Conservation (phyloP, 2,113 vertebrate genomes). For the Equus quagga region DNA sequence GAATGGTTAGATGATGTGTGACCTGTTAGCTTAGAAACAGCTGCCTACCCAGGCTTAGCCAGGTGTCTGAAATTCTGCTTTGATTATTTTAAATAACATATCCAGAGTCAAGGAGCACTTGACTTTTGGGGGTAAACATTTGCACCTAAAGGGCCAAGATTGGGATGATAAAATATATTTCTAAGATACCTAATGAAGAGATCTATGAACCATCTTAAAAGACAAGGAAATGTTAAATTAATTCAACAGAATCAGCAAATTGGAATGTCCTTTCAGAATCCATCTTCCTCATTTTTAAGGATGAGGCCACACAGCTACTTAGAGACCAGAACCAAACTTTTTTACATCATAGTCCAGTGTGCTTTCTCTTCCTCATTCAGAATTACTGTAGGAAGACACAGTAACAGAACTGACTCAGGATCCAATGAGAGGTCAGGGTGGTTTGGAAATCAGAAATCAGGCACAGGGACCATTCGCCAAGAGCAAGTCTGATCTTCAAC, state of each 20-base stretch:
- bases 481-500: not conserved
- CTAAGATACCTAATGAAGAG: not conserved
- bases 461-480: not conserved
- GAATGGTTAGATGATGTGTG: not conserved
- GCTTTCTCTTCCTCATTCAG: not conserved
- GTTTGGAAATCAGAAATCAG: slow-evolving; percentile 2
- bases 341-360: not conserved
- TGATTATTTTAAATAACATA: slow-evolving; percentile 31
- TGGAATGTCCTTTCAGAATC: not conserved
- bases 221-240: not conserved
- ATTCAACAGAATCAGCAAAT: not conserved
- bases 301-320: not conserved
- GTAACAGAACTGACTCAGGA: not conserved
- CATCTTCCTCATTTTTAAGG: not conserved
- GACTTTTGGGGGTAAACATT: not conserved
- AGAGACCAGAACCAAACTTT: not conserved
- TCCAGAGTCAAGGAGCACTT: not conserved
- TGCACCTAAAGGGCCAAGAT: not conserved
- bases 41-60: not conserved
- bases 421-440: not conserved
- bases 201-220: not conserved
- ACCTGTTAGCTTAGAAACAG: not conserved
- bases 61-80: slow-evolving; percentile 36
- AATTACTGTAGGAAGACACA: not conserved
- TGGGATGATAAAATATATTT: slow-evolving; percentile 13